Evolutionary conservation across 2,888 invertebrate genomes (phyloP), one percentile per base, ranked within the genome.

Genomic region (Ormyrus nitidulus): DNA sequence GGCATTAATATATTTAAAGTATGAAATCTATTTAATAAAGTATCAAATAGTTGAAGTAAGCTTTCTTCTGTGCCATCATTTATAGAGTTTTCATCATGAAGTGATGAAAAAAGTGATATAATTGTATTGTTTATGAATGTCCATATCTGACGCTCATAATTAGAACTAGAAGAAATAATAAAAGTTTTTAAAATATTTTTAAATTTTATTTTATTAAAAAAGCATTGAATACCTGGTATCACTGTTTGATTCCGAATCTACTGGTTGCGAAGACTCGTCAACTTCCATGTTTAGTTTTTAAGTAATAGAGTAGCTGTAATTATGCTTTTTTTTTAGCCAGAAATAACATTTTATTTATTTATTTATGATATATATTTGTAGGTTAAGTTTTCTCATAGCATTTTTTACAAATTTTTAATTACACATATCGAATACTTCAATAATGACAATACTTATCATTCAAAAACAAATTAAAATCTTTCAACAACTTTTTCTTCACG

Each of bases 61-160:
- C 94, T 88, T 85, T 92, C 91, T 83, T 93, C 93, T 6, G 93
- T 92, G 62, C 59, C 44, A 51, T 51, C 11, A 9, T 92, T 92
- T 58, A 92, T 10, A 68, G n/a, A 53, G 48, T 75, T 54, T 51
- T 77, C 72, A 56, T 77, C 91, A 85, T 93, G 92, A 82, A 93
- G 91, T 85, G 93, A 93, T 82, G 92, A 92, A 82, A 93, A 92
- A 44, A 94, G 89, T 7, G 92, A 91, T 85, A 93, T 91, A 53
- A 93, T 92, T 4, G 94, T 93, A 48, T 92, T 92, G 86, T 93
- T 93, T 84, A 94, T 93, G 90, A 93, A 93, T 90, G 93, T 92
- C 94, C 94, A 94, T 84, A 91, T 89, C 44, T 89, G 71, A 13
- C 62, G 61, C 13, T 78, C 77, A 51, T 68, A 68, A 2, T 13